phyloP scores from a whole-genome alignment of 2,888 invertebrate species.

The Drosophila imparisetae region DNA sequence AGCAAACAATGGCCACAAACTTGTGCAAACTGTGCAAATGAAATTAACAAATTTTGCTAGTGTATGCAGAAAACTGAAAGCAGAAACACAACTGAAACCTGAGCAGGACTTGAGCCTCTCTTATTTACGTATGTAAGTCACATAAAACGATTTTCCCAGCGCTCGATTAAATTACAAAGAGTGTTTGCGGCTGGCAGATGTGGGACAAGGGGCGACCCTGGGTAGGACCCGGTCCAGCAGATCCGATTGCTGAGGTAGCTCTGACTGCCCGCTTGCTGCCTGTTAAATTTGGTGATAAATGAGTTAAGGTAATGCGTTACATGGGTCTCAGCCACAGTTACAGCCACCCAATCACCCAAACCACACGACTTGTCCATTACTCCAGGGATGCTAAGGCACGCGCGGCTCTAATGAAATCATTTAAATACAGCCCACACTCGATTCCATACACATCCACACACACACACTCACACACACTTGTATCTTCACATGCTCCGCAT shows the following conservation, averaged over 20 bases:
- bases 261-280: slow-evolving; percentile 30
- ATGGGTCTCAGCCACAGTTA: slow-evolving; percentile 41
- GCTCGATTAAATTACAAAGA: slow-evolving; percentile 64
- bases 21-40: slow-evolving; percentile 76
- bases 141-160: slow-evolving; percentile 73
- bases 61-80: slow-evolving; percentile 62
- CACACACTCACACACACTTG: slow-evolving; percentile 15
- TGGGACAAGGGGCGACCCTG: neutral
- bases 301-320: slow-evolving; percentile 77
- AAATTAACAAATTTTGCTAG: slow-evolving; percentile 75
- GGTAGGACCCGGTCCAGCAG: neutral
- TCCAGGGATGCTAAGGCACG: slow-evolving; percentile 64
- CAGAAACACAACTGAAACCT: neutral
- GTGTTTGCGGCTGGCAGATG: neutral
- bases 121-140: slow-evolving; percentile 79
- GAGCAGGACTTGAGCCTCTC: slow-evolving; percentile 27
- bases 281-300: slow-evolving; percentile 76
- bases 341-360: slow-evolving; percentile 7
- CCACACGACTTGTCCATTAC: slow-evolving; percentile 26
- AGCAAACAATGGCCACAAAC: slow-evolving; percentile 51
- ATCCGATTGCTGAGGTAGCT: neutral
- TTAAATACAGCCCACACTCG: slow-evolving; percentile 66
- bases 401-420: slow-evolving; percentile 75
- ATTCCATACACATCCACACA: slow-evolving; percentile 14
- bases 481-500: neutral